A percentile compares a stretch with the other conserved stretches of the same genome.
These are phyloP conservation scores for Rhinatrema bivittatum DNA, from an alignment of 2,797 vertebrate species.

Conservation along the genomic window DNA sequence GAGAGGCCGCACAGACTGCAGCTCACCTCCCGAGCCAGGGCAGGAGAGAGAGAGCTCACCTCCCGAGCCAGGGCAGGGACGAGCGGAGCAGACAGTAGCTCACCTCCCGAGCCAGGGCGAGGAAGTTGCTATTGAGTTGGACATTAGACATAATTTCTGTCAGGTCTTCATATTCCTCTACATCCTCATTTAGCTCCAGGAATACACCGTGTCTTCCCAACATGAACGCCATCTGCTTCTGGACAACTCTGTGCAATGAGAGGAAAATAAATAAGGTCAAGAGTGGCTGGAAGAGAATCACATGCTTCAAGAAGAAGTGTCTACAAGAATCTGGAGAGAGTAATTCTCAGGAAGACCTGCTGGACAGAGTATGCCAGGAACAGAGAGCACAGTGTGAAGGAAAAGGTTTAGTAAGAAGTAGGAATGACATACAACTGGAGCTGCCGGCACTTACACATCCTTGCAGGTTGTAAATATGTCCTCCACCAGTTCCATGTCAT, in stretches of 20 bases:
- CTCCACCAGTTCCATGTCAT: conserved; percentile 92
- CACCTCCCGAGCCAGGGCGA: conserved; percentile 93
- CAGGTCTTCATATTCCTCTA: conserved; percentile 93
- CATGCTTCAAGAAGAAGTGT: not conserved
- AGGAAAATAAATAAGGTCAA: not conserved
- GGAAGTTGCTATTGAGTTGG: conserved; percentile 96
- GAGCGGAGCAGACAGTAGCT: conserved; percentile 12
- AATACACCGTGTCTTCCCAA: conserved; percentile 93
- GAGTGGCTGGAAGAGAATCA: too few relatives aligned
- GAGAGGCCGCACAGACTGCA: too few relatives aligned
- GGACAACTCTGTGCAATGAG: conserved; percentile 68
- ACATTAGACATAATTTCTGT: conserved; percentile 98
- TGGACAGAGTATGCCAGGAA: fast-evolving
- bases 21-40: too few relatives aligned
- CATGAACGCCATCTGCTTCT: conserved; percentile 98
- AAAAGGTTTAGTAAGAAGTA: not conserved
- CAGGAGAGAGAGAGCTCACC: not conserved
- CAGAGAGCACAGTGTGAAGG: fast-evolving
- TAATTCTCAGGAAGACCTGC: too few relatives aligned
- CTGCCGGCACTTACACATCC: conserved; percentile 73
- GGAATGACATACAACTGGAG: not conserved
- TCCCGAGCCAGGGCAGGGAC: conserved; percentile 91
- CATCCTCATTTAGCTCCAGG: conserved; percentile 92
- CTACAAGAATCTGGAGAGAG: too few relatives aligned
- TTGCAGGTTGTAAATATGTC: conserved; percentile 98